Base-by-base conservation (phyloP, 2,888 invertebrate species). In the Brenthis hecate region DNA sequence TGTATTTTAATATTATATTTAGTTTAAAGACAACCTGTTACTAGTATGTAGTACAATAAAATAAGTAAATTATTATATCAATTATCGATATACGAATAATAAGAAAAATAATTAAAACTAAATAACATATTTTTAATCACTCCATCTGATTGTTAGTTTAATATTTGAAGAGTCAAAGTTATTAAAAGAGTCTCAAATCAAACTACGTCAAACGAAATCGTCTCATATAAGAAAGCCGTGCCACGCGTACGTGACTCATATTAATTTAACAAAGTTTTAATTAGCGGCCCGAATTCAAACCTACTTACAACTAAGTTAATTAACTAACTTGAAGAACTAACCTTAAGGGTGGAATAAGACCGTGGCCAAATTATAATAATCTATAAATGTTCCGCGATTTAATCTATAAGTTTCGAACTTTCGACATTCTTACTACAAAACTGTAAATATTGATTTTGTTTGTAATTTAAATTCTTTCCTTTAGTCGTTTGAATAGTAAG, bases 251-350 rank as follows among this genome's bases (percentile, higher is more conserved):
- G 80, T 80, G 82, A 79, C 81, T 80, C 78, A 81, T 65, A 63
- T 62, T 63, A 56, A 60, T 83, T 85, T 74, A 67, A 56, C 65
- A 70, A 84, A 85, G 81, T 84, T 83, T 81, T 81, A 85, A 84
- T 84, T 83, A 82, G 80, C 76, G 77, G 75, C 76, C 81, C 80
- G 77, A 80, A 80, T 81, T 80, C 78, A 76, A 78, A 78, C 78
- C 80, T 81, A 83, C 80, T 82, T 79, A 82, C 80, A 81, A 82
- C 82, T 81, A 78, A 83, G 82, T 84, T 85, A 84, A 85, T 82
- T 80, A 81, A 81, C 80, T 83, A 79, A 71, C 61, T 67, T 62
- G 65, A 72, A 75, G 72, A 74, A 73, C 75, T 74, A 72, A 73
- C 72, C 72, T 73, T 72, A 68, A 56, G 71, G 64, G 70, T 67